Evolutionary conservation across 2,888 invertebrate species (phyloP).

Genomic region (Drosophila planitibia): DNA sequence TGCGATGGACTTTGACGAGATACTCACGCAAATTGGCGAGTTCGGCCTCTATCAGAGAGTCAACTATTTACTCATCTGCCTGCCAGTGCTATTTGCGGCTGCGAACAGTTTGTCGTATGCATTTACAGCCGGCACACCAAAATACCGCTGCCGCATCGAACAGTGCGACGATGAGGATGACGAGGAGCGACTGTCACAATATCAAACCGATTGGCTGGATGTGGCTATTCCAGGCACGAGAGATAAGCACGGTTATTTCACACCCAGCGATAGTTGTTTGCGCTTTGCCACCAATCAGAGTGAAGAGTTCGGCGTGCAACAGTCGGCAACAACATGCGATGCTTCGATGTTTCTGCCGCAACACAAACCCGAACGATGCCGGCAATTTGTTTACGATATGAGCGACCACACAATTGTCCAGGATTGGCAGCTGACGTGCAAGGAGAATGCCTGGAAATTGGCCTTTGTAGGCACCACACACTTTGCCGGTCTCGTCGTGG

Average conservation of each 20-base stretch:
- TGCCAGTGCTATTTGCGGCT: slow-evolving; percentile 88
- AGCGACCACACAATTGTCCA: slow-evolving; percentile 87
- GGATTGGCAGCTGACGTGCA: slow-evolving; percentile 88
- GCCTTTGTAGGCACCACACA: slow-evolving; percentile 88
- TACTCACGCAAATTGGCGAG: slow-evolving; percentile 88
- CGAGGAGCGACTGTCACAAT: slow-evolving; percentile 36
- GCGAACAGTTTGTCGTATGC: slow-evolving; percentile 88
- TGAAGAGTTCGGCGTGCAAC: slow-evolving; percentile 1
- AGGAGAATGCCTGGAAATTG: slow-evolving; percentile 88
- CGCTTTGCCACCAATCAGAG: slow-evolving; percentile 70
- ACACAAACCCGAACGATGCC: slow-evolving; percentile 84
- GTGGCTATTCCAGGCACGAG: slow-evolving; percentile 86
- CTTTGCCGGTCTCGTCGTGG: slow-evolving; percentile 88
- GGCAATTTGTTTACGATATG: slow-evolving; percentile 86
- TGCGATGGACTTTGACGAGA: slow-evolving; percentile 88
- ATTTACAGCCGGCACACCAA: slow-evolving; percentile 87
- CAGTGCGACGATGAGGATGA: slow-evolving; percentile 85
- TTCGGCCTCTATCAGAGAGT: slow-evolving; percentile 87
- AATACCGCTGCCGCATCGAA: slow-evolving; percentile 87
- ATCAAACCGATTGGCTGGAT: slow-evolving; percentile 85
- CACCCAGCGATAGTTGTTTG: slow-evolving; percentile 77
- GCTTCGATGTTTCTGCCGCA: slow-evolving; percentile 83
- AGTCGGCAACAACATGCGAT: slow-evolving; percentile 23
- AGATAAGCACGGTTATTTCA: slow-evolving; percentile 77
- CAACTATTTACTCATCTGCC: slow-evolving; percentile 87